These are phyloP conservation scores for Periparus ater DNA, from an alignment of 2,797 vertebrate species.

Conservation along the genomic window DNA sequence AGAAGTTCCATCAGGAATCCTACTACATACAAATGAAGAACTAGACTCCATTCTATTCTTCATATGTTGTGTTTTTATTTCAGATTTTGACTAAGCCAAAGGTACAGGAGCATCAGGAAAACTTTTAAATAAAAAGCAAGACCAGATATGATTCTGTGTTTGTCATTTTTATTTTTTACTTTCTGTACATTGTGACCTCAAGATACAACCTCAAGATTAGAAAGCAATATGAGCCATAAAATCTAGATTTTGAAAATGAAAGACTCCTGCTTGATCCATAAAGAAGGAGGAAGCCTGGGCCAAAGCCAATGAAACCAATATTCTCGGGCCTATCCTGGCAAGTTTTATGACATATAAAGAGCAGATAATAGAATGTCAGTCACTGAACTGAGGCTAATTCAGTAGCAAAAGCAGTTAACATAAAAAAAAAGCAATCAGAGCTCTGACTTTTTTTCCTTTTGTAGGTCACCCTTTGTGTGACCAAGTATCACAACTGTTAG, in stretches of 20 bases:
- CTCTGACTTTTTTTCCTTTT: background rate
- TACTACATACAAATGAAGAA: background rate
- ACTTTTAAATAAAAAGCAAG: background rate
- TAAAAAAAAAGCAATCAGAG: background rate
- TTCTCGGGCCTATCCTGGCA: background rate
- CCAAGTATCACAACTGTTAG: background rate
- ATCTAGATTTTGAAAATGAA: background rate
- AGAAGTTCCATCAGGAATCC: background rate
- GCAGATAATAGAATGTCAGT: background rate
- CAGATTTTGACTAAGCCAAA: background rate
- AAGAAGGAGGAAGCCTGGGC: background rate
- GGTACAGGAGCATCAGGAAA: background rate
- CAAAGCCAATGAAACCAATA: background rate
- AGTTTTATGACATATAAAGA: background rate
- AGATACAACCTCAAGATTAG: background rate
- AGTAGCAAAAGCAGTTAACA: background rate
- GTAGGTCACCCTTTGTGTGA: background rate
- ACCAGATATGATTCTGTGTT: background rate
- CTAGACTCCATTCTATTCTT: background rate
- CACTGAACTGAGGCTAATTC: background rate
- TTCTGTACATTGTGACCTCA: background rate
- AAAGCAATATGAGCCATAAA: constrained; percentile 7
- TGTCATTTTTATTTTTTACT: background rate
- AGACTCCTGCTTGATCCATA: background rate
- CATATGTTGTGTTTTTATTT: background rate